Evolutionary conservation across 1,140 invertebrate species (phyloP), one percentile per base, ranked within the genome.

Genomic region (Pachyrhynchus sulphureomaculatus): DNA sequence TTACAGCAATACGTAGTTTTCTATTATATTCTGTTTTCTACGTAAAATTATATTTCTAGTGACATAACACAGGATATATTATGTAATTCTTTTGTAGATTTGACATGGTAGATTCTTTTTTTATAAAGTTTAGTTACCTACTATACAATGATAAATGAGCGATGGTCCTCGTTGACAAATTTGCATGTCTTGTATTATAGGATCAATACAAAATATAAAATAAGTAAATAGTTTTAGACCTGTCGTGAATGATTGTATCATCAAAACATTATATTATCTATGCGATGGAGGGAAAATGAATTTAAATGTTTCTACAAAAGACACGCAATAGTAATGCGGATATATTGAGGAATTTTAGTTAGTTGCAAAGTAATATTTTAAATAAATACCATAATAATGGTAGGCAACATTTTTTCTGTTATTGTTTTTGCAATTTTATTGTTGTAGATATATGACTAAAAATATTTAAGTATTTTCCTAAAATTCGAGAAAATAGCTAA

Each of bases 171-270:
- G 39, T 42, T 51, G 33, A 53, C 26, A 57, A 48, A 57, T 51
- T 58, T 37, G 56, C 56, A 58, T 48, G 56, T 58, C 45, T 24
- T 33, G 32, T 10, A 39, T 39, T 21, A 47, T 29, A 23, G n/a
- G 36, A 49, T 58, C 56, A 39, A 58, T 58, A 58, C 15, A 23
- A 51, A 49, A 52, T 52, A 32, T 6, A 21, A 47, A 52, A 52
- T 58, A 49, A 39, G 56, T 33, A 49, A 58, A 58, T 37, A 58
- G 42, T 49, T 52, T 58, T 58, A 58, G 56, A 21, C 39, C 29
- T 58, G 44, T 49, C 56, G 56, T 58, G 56, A 49, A 49, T 45
- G 56, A 58, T 58, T 32, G 44, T 49, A 58, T 58, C 56, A 33
- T 58, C 44, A 58, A 49, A 58, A 49, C 39, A 58, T 36, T 49